These are phyloP conservation scores for Aythya baeri DNA, from an alignment of 2,113 vertebrate species.

Conservation along the genomic window DNA sequence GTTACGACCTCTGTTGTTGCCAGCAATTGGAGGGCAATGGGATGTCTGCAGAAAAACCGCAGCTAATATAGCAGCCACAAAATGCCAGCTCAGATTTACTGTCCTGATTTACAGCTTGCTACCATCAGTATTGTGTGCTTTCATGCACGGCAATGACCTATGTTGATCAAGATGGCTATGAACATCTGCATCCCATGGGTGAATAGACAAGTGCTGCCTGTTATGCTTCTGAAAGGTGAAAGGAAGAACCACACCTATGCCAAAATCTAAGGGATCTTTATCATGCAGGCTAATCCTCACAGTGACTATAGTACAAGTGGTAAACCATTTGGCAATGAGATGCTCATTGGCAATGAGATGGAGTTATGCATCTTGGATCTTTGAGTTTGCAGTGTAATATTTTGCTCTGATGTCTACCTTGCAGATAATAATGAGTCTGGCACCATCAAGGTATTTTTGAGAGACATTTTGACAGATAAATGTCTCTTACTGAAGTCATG, in stretches of 20 bases:
- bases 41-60: not conserved
- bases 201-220: not conserved
- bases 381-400: not conserved
- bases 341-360: not conserved
- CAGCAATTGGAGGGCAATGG: not conserved
- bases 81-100: not conserved
- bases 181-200: not conserved
- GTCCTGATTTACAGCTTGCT: not conserved
- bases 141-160: not conserved
- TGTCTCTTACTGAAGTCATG: not conserved
- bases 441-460: not conserved
- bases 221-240: accelerated
- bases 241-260: not conserved
- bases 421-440: not conserved
- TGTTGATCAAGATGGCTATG: not conserved
- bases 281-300: not conserved
- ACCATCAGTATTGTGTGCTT: not conserved
- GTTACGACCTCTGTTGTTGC: not conserved
- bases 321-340: not conserved
- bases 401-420: not conserved
- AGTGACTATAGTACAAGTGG: no score
- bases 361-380: not conserved
- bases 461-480: not conserved
- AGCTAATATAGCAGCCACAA: not conserved
- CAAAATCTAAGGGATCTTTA: not conserved